Conservation (phyloP, 1,140 invertebrate genomes). For the Drosophila pallidifrons region DNA sequence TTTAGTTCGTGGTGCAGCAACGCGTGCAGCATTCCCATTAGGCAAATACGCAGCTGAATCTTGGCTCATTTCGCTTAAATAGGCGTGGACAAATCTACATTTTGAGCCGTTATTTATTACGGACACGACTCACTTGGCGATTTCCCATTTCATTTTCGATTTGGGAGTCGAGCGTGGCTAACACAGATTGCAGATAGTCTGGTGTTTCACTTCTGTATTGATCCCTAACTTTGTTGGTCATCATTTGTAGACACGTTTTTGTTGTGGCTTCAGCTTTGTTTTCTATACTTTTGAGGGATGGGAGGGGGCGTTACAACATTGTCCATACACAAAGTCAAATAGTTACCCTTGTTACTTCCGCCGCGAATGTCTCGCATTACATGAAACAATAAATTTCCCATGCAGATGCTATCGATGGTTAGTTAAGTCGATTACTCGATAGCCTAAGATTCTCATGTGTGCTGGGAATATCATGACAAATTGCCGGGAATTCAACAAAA, state of each 20-base stretch:
- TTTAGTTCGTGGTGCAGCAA: slow-evolving; percentile 31
- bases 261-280: slow-evolving; percentile 47
- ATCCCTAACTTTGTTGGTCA: slow-evolving; percentile 40
- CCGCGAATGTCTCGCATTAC: slow-evolving; percentile 38
- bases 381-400: slow-evolving; percentile 56
- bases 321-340: slow-evolving; percentile 42
- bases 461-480: slow-evolving; percentile 30
- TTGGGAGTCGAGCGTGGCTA: slow-evolving; percentile 32
- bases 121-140: not conserved
- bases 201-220: slow-evolving; percentile 29
- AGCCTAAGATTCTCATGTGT: slow-evolving; percentile 17
- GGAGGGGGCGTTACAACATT: not conserved
- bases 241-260: slow-evolving; percentile 64
- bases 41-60: slow-evolving; percentile 54
- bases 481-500: slow-evolving; percentile 8
- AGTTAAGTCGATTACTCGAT: slow-evolving; percentile 22
- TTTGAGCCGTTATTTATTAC: slow-evolving; percentile 63
- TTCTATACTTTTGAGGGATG: slow-evolving; percentile 4
- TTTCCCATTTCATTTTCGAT: not conserved
- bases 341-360: slow-evolving; percentile 63
- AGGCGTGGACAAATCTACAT: slow-evolving; percentile 71
- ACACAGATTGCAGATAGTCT: slow-evolving; percentile 61
- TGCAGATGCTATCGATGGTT: slow-evolving; percentile 52
- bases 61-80: slow-evolving; percentile 27
- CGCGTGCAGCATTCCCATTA: slow-evolving; percentile 63